Conservation (phyloP, 2,113 vertebrate genomes). For the Chloropsis cyanopogon region DNA sequence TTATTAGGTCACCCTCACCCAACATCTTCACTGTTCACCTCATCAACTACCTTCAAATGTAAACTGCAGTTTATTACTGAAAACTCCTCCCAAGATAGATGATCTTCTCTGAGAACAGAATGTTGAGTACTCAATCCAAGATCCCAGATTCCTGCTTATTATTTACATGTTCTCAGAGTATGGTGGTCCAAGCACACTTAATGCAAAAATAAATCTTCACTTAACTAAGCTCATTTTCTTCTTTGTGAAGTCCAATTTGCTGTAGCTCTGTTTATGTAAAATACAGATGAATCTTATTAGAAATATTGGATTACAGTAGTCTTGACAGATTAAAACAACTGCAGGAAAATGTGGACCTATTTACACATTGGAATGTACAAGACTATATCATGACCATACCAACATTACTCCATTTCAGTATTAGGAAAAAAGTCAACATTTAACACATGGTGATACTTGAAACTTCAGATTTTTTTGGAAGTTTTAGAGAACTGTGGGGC, state of each 20-base stretch:
- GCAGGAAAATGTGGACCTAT: background rate
- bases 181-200: background rate
- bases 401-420: background rate
- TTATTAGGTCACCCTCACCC: rapidly evolving
- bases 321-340: background rate
- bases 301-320: background rate
- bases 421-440: background rate
- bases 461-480: background rate
- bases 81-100: background rate
- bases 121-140: background rate
- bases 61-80: background rate
- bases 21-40: background rate
- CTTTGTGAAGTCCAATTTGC: background rate
- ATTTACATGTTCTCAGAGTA: background rate
- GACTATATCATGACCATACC: background rate
- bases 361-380: background rate
- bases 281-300: background rate
- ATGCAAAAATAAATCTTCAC: background rate
- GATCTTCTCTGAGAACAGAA: background rate
- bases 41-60: no score
- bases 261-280: background rate
- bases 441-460: background rate
- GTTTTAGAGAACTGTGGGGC: background rate
- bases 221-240: background rate
- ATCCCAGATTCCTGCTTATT: background rate